Evolutionary conservation across 2,888 invertebrate genomes (phyloP), one percentile per base, ranked within the genome.

Genomic region (Keiferia lycopersicella): DNA sequence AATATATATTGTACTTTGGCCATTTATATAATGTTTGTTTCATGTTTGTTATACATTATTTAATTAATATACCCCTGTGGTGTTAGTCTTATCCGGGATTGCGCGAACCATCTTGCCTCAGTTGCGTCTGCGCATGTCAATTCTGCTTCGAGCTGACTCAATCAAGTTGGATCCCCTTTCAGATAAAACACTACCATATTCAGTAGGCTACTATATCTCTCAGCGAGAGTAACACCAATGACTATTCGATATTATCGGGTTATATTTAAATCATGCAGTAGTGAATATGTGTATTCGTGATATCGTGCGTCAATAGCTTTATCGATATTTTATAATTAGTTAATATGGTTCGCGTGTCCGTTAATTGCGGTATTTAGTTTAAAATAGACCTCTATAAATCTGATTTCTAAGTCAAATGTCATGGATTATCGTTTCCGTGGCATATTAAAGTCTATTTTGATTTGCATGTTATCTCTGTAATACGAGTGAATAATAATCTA

Each of bases 261-360:
- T 34, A 34, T 16, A 8, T 12, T 20, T 34, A 16, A 30, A 84
- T 86, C 88, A 87, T 87, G 87, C 86, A 78, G 61, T 66, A 66
- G 64, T 64, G 70, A 72, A 74, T 82, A 82, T 84, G 82, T 81
- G 73, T 74, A 68, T 68, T 77, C 87, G 85, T 88, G 88, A 84
- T 83, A 68, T 62, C 64, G 69, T 76, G 78, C 84, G 86, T 85
- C 86, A 86, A 73, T 79, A 68, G 51, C 67, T 69, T 69, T 71
- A 71, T 71, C 60, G 39, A 20, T 65, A 65, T 65, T 64, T 69
- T 69, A 71, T 70, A 73, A 74, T 68, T 70, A 60, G 56, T 26
- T n/a, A n/a, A 45, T 34, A 41, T 48, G 12, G 60, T n/a, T 45
- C 45, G 41, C 41, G 20, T 39, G 38, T 39, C 20, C 59, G 59